phyloP scores from a whole-genome alignment of 2,888 invertebrate species.

The Cordilura impudica region DNA sequence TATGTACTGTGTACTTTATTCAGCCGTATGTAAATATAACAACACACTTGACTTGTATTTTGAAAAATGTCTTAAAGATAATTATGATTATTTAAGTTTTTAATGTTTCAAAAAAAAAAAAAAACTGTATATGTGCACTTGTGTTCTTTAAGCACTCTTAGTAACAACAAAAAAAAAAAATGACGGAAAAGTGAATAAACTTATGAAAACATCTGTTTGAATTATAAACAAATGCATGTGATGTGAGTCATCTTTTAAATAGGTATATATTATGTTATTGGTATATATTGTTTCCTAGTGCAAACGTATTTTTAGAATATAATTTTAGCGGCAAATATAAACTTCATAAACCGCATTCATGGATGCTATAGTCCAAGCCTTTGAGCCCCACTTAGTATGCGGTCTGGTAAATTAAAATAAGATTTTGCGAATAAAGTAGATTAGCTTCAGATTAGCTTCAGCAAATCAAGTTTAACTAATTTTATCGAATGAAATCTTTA shows the following conservation, averaged over 20 bases:
- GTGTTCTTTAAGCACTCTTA: constrained; percentile 41
- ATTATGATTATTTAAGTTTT: constrained; percentile 49
- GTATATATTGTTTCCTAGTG: too few species aligned
- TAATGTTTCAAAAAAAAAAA: constrained; percentile 19
- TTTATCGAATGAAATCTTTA: too few species aligned
- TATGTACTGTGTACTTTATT: not conserved
- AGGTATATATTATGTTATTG: too few species aligned
- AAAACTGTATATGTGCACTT: not conserved
- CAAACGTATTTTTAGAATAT: too few species aligned
- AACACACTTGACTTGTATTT: constrained; percentile 42
- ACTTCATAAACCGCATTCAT: too few species aligned
- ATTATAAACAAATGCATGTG: constrained; percentile 26
- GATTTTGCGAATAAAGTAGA: too few species aligned
- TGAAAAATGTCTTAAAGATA: constrained; percentile 43
- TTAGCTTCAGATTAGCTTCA: too few species aligned
- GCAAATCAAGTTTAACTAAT: too few species aligned
- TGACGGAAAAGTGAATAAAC: constrained; percentile 46
- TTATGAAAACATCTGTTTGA: constrained; percentile 50
- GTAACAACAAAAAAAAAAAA: constrained; percentile 26
- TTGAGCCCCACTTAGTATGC: too few species aligned
- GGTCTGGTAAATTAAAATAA: too few species aligned
- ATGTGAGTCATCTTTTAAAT: constrained; percentile 40
- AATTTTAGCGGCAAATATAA: too few species aligned
- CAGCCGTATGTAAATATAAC: constrained; percentile 1
- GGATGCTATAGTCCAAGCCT: too few species aligned